phyloP scores from a whole-genome alignment of 2,888 invertebrate species.

The Tetragonula carbonaria region DNA sequence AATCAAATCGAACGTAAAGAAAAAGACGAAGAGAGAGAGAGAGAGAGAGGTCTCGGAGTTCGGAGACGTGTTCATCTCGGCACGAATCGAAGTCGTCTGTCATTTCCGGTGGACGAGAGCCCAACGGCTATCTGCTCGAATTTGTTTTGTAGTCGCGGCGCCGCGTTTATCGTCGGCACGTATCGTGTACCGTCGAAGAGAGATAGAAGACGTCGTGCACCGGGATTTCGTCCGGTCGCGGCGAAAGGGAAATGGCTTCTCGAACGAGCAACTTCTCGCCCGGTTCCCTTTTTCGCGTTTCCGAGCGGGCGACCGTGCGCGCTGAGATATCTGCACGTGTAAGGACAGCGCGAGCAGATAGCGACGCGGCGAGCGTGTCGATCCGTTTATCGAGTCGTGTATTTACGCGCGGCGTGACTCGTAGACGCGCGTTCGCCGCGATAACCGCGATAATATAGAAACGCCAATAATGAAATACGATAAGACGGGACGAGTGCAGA shows the following conservation, averaged over 20 bases:
- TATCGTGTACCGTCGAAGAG: slow-evolving; percentile 47
- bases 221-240: slow-evolving; percentile 10
- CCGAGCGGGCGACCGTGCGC: neutral
- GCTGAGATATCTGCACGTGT: neutral
- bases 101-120: slow-evolving; percentile 17
- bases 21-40: neutral
- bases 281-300: slow-evolving; percentile 35
- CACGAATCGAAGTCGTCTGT: slow-evolving; percentile 2
- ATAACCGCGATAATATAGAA: slow-evolving; percentile 63
- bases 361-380: slow-evolving; percentile 49
- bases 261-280: neutral
- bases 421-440: slow-evolving; percentile 52
- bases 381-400: slow-evolving; percentile 66
- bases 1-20: too few species aligned
- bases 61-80: neutral
- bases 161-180: slow-evolving; percentile 65
- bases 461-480: slow-evolving; percentile 66
- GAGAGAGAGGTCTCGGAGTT: neutral
- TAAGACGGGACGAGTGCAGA: slow-evolving; percentile 42
- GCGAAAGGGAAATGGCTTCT: slow-evolving; percentile 27
- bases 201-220: slow-evolving; percentile 41
- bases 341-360: slow-evolving; percentile 50
- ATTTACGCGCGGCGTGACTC: slow-evolving; percentile 64
- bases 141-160: slow-evolving; percentile 66
- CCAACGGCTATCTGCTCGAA: slow-evolving; percentile 23